A percentile compares a stretch with the other conserved stretches of the same genome.
Evolutionary conservation across 2,113 vertebrate genomes (phyloP).

Genomic region (Burhinus oedicnemus): DNA sequence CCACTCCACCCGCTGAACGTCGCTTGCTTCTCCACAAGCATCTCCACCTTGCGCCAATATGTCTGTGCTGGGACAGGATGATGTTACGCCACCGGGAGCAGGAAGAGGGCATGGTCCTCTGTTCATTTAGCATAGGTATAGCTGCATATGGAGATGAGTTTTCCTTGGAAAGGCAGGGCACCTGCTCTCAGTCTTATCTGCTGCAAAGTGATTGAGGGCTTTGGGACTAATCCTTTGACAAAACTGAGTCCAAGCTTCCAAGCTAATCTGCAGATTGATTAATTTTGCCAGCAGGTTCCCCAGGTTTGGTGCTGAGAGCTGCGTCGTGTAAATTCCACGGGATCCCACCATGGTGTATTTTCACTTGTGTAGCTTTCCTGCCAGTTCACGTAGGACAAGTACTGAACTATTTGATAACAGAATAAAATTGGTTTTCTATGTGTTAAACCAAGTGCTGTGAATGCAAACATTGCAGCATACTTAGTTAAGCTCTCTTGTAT

Average conservation of each 20-base stretch:
- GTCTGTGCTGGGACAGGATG: neutral
- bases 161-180: neutral
- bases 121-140: neutral
- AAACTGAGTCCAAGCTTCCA: neutral
- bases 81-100: accelerated
- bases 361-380: neutral
- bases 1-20: neutral
- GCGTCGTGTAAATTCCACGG: neutral
- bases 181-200: neutral
- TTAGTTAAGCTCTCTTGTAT: neutral
- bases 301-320: neutral
- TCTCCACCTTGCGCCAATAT: neutral
- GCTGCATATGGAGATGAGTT: neutral
- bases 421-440: neutral
- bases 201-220: neutral
- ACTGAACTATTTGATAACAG: neutral
- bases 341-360: neutral
- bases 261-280: neutral
- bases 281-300: neutral
- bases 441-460: neutral
- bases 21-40: neutral
- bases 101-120: neutral
- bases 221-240: neutral
- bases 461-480: neutral
- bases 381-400: neutral